Evolutionary conservation across 2,888 invertebrate species (phyloP).

Genomic region (Eilema sororculum): DNA sequence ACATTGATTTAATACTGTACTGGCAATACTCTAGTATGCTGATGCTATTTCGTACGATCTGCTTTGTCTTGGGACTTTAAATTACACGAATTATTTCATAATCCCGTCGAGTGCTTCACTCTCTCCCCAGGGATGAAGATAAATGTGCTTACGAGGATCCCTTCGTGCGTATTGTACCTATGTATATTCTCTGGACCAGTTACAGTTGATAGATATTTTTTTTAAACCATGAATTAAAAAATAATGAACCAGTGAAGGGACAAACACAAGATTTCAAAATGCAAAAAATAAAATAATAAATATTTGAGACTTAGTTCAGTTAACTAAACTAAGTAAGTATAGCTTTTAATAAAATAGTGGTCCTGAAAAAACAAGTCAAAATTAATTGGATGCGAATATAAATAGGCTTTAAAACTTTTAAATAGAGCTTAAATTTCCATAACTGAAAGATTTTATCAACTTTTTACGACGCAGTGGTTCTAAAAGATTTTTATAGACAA

Average conservation of each 20-base stretch:
- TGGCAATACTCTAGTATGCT: not conserved
- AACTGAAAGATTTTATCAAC: not conserved
- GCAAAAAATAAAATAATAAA: too few relatives aligned
- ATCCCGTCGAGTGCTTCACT: constrained; percentile 68
- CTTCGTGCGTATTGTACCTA: constrained; percentile 53
- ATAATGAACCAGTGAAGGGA: not conserved
- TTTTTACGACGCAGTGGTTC: not conserved
- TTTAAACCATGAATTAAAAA: not conserved
- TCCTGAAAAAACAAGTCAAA: too few relatives aligned
- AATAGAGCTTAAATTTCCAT: not conserved
- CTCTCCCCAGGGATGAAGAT: constrained; percentile 67
- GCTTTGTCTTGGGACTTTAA: constrained; percentile 78
- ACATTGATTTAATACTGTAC: too few relatives aligned
- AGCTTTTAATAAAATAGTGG: too few relatives aligned
- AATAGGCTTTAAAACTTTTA: not conserved
- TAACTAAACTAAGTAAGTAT: too few relatives aligned
- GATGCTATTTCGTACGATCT: constrained; percentile 32
- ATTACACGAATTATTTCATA: constrained; percentile 74
- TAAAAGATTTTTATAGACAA: not conserved
- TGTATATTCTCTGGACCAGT: constrained; percentile 35
- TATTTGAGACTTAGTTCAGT: too few relatives aligned
- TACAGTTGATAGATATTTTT: constrained; percentile 13
- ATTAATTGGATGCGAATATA: not conserved
- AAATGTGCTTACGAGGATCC: constrained; percentile 60
- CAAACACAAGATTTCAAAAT: not conserved